Base-by-base conservation (phyloP, 2,888 invertebrate genomes). In the Atethmia centrago region DNA sequence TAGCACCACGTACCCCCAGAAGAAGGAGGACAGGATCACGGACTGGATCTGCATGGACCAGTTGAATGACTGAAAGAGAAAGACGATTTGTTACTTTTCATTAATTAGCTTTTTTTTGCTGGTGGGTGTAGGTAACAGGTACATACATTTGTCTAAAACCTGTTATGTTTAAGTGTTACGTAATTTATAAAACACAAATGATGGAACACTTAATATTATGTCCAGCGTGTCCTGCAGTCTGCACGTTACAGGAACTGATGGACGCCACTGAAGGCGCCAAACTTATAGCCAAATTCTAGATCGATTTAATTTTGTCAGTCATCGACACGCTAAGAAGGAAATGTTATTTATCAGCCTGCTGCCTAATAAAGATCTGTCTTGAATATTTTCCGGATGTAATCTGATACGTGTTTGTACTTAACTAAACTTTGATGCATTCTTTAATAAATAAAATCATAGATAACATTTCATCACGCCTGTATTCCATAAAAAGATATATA, bases 1-100 rank as follows among this genome's bases (percentile, higher is more conserved):
- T 45, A 97, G 97, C 19, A 97, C 88, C 1, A 98, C 96, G 91
- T 98, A 98, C 0, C 97, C 97, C 97, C 97, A 97, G 90, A 96
- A 97, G 90, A 97, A 97, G 0, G 97, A 97, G 5, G 97, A 97
- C 3, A 96, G 90, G 53, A 97, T 94, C 42, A 95, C 88, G 66
- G 95, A 94, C 86, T 96, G 96, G 0, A 83, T 92, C 40, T 96
- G 91, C 59, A 96, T 93, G 62, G 92, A 92, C 98, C 97, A 98
- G 40, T 96, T 90, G 85, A 95, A 95, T 0, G 93, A 83, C 95
- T 95, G 89, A 8, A 65, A 63, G 9, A 28, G 21, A 28, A 21
- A 21, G 3, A 28, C 0, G 9, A 47, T 28, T 9, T 9, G 28
- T 45, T 25, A 19, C 10, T 61, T n/a, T 40, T 19, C 3, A 19